Conservation (phyloP, 2,113 vertebrate species). For the Solea solea region DNA sequence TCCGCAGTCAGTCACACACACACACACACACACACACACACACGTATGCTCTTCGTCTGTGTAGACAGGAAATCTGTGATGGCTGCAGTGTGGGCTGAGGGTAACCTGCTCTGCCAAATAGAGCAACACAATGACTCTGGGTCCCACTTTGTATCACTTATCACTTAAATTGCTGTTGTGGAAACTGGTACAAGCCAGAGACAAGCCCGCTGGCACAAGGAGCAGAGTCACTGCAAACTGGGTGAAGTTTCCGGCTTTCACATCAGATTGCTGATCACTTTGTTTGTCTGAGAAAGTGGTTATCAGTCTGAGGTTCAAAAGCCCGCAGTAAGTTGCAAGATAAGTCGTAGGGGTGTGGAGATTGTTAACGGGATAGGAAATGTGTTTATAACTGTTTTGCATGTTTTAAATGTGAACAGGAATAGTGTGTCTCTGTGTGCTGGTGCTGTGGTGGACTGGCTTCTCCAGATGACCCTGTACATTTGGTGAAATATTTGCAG, state of each 20-base stretch:
- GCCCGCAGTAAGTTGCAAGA: background rate
- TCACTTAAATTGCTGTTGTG: constrained; percentile 54
- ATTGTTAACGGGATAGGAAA: background rate
- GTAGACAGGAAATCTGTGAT: constrained; percentile 39
- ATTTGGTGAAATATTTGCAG: background rate
- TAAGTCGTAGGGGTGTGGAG: background rate
- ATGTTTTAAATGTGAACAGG: constrained; percentile 33
- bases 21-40: constrained; percentile 2
- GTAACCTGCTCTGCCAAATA: constrained; percentile 43
- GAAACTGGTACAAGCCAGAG: constrained; percentile 26
- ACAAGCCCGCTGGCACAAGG: constrained; percentile 26
- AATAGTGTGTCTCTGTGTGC: background rate
- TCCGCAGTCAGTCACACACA: background rate
- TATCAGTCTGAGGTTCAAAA: constrained; percentile 2
- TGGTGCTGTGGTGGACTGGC: too few species aligned
- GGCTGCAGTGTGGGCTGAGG: constrained; percentile 45
- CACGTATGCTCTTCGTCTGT: constrained; percentile 3
- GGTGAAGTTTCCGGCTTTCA: background rate
- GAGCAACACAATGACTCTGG: constrained; percentile 33
- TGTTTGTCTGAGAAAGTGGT: background rate
- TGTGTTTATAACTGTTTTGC: background rate
- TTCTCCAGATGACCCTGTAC: background rate
- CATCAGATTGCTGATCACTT: background rate
- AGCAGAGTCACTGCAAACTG: constrained; percentile 16
- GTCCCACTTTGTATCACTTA: constrained; percentile 45